Base-by-base conservation (phyloP, 2,113 vertebrate genomes). In the Trichomycterus rosablanca region DNA sequence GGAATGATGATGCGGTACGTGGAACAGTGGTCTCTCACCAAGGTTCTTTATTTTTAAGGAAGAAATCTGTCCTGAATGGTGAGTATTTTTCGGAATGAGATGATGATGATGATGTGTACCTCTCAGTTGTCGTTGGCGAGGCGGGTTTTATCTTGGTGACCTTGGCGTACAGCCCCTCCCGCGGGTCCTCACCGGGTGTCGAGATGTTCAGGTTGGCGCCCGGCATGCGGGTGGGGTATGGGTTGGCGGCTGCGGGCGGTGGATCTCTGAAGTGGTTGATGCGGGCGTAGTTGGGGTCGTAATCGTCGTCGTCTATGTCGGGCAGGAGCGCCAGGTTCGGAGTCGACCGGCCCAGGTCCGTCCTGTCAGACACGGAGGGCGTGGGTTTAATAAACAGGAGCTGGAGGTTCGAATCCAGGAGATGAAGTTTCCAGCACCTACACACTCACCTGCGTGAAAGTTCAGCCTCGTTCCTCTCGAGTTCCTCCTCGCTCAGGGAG, bases 251-350 rank as follows among this genome's bases (percentile, higher is more conserved):
- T 71, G 81, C 19, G 85, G 72, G 24, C 80, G 77, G 86, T 0
- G 77, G 75, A 18, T 90, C 89, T 64, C 88, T 84, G 81, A 95
- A 97, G 73, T 90, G 85, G 81, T 82, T 89, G 68, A 97, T 92
- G 75, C 88, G 88, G 59, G 93, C 93, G 2, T 97, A 97, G 87
- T 93, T 94, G 15, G 94, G 94, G 79, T 97, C 93, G 28, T 78
- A 75, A 63, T 96, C 92, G 59, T 97, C 92, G 26, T 97, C 95
- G 0, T 94, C 92, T 19, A 93, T 72, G 14, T 91, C 87, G 0
- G 87, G 89, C 23, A 84, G 37, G 5, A 61, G 50, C 78, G 72
- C 22, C 0, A 22, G 67, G 3, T 28, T 12, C 1, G 18, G 46
- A 19, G 24, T 49, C 7, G 62, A 23, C 2, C 43, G 18, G 34